Percentiles rank a stretch among this genome's conserved stretches.
Evolutionary conservation across 2,888 invertebrate species (phyloP).

Genomic region (Thymelicus lineola): DNA sequence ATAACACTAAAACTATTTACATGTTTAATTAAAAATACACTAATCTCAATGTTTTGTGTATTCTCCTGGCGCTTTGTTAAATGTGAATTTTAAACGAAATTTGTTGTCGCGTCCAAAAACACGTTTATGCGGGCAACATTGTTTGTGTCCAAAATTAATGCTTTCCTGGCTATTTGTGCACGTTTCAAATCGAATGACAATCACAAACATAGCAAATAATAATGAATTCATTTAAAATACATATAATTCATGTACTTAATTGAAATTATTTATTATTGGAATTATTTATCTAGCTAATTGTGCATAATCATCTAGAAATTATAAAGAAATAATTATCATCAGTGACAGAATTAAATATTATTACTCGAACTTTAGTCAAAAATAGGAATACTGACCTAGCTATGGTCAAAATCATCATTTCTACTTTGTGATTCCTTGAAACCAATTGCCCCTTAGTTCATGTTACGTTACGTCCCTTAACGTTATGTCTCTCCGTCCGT

Average conservation of each 20-base stretch:
- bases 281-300: neutral
- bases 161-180: conserved; percentile 27
- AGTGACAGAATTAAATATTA: no score
- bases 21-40: conserved; percentile 17
- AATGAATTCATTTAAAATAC: conserved; percentile 8
- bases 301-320: neutral
- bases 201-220: conserved; percentile 8
- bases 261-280: neutral
- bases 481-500: no score
- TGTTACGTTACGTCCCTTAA: no score
- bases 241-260: conserved; percentile 1
- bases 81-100: conserved; percentile 31
- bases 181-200: conserved; percentile 29
- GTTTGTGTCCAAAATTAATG: conserved; percentile 35
- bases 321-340: no score
- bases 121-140: conserved; percentile 32
- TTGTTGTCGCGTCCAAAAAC: conserved; percentile 30
- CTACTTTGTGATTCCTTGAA: no score
- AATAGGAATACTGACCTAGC: no score
- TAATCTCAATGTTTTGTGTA: conserved; percentile 16
- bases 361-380: no score
- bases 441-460: no score
- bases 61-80: conserved; percentile 20
- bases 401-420: no score
- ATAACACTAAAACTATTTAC: neutral